A percentile compares a stretch with the other conserved stretches of the same genome.
phyloP scores from a whole-genome alignment of 2,113 vertebrate species.

The Alces alces region DNA sequence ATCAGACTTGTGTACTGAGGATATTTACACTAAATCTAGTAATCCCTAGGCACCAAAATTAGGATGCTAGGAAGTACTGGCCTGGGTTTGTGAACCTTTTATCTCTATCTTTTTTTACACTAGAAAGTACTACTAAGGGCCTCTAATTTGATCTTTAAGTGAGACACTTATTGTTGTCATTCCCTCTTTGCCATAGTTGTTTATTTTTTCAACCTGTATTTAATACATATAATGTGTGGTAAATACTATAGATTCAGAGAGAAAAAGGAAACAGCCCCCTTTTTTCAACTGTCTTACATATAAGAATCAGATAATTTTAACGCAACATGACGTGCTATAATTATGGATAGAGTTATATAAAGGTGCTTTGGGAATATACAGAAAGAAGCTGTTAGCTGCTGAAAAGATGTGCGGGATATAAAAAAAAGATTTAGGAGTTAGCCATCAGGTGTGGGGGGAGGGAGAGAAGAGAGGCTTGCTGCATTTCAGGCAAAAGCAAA shows the following conservation, averaged over 20 bases:
- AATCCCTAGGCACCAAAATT: not conserved
- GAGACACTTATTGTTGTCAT: not conserved
- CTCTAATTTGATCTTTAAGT: not conserved
- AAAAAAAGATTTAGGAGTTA: not conserved
- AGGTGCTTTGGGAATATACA: not conserved
- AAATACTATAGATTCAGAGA: not conserved
- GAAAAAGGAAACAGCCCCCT: not conserved
- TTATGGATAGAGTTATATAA: not conserved
- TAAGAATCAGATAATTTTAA: not conserved
- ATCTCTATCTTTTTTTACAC: not conserved
- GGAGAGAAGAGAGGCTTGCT: not conserved
- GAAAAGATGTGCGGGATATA: not conserved
- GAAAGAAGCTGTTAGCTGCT: not conserved
- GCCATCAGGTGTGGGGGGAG: no score
- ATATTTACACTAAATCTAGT: not conserved
- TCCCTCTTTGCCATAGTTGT: not conserved
- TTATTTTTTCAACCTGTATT: not conserved
- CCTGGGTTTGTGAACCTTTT: not conserved
- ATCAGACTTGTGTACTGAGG: not conserved
- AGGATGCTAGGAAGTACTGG: not conserved
- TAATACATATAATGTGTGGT: not conserved
- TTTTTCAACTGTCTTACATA: not conserved
- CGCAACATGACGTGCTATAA: not conserved
- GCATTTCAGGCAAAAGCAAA: not conserved
- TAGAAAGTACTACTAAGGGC: not conserved